Conservation (phyloP, 2,797 vertebrate species). For the Bovichtus variegatus region DNA sequence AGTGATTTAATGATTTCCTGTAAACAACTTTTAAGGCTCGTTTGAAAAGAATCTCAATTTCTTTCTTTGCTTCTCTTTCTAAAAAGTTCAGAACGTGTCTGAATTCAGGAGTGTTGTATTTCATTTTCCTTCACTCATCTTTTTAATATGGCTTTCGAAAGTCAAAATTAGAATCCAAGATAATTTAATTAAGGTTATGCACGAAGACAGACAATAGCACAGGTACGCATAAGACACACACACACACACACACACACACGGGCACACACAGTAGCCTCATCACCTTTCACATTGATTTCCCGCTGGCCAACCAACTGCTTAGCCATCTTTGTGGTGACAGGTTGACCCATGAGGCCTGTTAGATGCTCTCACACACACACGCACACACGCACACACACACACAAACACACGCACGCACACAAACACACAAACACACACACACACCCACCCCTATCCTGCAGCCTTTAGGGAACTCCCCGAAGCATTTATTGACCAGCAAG, state of each 20-base stretch:
- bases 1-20: too few relatives aligned
- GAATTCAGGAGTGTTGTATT: too few relatives aligned
- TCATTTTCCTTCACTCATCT: too few relatives aligned
- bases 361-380: conserved; percentile 38
- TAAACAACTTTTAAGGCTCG: too few relatives aligned
- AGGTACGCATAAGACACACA: conserved; percentile 7
- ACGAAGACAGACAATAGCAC: background rate
- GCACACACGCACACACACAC: conserved; percentile 13
- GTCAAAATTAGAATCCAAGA: too few relatives aligned
- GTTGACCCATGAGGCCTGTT: conserved; percentile 80
- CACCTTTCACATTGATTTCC: conserved; percentile 77
- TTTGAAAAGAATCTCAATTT: too few relatives aligned
- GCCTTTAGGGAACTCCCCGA: conserved; percentile 76
- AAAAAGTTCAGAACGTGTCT: too few relatives aligned
- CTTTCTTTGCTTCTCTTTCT: too few relatives aligned
- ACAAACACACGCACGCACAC: conserved; percentile 19
- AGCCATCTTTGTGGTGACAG: conserved; percentile 76
- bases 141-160: too few relatives aligned
- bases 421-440: conserved; percentile 3
- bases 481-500: conserved; percentile 81
- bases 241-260: background rate
- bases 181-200: conserved; percentile 17
- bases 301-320: conserved; percentile 75
- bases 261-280: conserved; percentile 56
- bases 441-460: conserved; percentile 41